Base-by-base conservation (phyloP, 2,113 vertebrate species). In the Xiphophorus couchianus region DNA sequence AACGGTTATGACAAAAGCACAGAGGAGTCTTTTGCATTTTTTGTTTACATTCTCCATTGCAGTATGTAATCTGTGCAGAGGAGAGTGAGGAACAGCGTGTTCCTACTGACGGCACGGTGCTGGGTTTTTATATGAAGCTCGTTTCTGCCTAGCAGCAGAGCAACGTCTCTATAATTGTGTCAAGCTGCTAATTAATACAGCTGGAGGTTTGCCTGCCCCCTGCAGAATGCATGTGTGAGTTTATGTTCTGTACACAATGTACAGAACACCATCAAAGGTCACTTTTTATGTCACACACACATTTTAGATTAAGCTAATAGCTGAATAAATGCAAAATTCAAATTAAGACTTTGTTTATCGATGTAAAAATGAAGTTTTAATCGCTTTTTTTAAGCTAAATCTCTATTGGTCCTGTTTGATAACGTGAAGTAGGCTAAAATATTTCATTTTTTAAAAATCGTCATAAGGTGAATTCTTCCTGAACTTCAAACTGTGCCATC, bases 81-180 rank as follows among this genome's bases (percentile, higher is more conserved):
- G 48, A 67, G 81, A 58, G n/a, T 69, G 72, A 76, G 84, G 86
- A 88, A 90, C 88, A 83, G 4, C 44, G 72, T 88, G 90, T 91
- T 82, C 88, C 77, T 85, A 71, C 80, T 80, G 77, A 79, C 83
- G 83, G 82, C 67, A 65, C 30, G 68, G 60, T 80, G 84, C 71
- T 76, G 78, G 81, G 69, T 17, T 86, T 88, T 91, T 89, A 90
- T 81, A 80, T 83, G 88, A 89, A 82, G 71, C 84, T 83, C 66
- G 14, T 69, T 85, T 88, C 76, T 86, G 74, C 74, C 80, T 84
- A 77, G 86, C 78, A 90, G 87, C 85, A 88, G 78, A 86, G 79
- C 81, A 80, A 62, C 78, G 76, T 69, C 76, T 78, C 63, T n/a
- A 78, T 81, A 74, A 90, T 84, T 74, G 48, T 77, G 76, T 80